phyloP scores from a whole-genome alignment of 2,113 vertebrate species.

The Thamnaconus septentrionalis region DNA sequence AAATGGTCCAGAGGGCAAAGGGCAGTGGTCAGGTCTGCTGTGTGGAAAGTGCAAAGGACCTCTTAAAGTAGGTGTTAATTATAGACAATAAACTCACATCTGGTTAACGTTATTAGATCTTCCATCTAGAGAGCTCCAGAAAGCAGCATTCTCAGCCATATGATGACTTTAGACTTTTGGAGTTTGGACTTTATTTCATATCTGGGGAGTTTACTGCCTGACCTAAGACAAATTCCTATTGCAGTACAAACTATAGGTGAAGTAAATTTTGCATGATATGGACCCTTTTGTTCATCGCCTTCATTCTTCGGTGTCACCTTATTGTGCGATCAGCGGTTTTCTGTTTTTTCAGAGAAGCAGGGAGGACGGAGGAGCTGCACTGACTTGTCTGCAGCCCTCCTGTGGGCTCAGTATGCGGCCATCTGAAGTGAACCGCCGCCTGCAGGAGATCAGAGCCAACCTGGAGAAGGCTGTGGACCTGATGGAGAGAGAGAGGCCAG shows the following conservation, averaged over 20 bases:
- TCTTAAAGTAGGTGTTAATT: constrained; percentile 39
- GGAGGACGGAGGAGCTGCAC: constrained; percentile 17
- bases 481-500: constrained; percentile 64
- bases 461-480: constrained; percentile 62
- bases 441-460: constrained; percentile 49
- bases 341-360: constrained; percentile 32
- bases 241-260: too few relatives aligned
- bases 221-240: not conserved
- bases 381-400: constrained; percentile 48
- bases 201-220: not conserved
- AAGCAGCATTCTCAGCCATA: too few relatives aligned
- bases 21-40: constrained; percentile 63
- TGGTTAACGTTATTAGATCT: too few relatives aligned
- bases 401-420: constrained; percentile 48
- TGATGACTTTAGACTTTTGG: too few relatives aligned
- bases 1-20: not conserved
- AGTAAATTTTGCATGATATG: too few relatives aligned
- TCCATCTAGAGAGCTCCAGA: too few relatives aligned
- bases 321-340: not conserved
- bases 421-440: constrained; percentile 45
- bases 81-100: too few relatives aligned
- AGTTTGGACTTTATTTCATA: not conserved
- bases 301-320: not conserved
- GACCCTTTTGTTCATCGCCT: not conserved
- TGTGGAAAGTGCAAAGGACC: constrained; percentile 70